phyloP scores from a whole-genome alignment of 2,113 vertebrate species.

The Pionites leucogaster region DNA sequence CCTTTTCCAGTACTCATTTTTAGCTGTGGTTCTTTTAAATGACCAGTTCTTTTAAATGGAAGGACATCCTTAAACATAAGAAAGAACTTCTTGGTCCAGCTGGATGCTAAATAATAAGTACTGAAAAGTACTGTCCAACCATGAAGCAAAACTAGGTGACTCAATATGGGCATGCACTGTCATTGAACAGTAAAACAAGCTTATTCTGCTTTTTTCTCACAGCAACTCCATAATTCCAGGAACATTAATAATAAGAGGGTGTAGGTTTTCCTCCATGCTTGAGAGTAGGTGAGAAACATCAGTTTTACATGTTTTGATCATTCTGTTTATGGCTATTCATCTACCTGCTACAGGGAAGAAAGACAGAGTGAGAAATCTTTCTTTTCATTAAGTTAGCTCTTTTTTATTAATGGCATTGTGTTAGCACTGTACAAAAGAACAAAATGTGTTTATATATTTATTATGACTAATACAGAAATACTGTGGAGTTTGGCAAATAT shows the following conservation, averaged over 20 bases:
- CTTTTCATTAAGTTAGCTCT: not conserved
- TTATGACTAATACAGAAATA: not conserved
- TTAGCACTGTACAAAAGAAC: not conserved
- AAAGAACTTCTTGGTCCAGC: not conserved
- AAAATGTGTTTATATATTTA: not conserved
- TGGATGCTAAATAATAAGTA: not conserved
- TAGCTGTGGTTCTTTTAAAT: not conserved
- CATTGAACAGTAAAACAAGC: not conserved
- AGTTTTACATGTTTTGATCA: not conserved
- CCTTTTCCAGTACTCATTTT: not conserved
- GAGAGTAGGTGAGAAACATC: not conserved
- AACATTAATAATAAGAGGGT: not conserved
- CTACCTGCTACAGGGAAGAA: not conserved
- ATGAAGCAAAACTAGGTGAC: not conserved
- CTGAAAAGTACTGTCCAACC: not conserved
- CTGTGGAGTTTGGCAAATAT: not conserved
- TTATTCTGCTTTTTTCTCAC: not conserved
- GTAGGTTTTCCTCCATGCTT: not conserved
- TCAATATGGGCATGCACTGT: not conserved
- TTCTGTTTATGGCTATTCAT: not conserved
- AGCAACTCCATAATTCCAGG: not conserved
- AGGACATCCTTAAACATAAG: not conserved
- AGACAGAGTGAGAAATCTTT: not conserved
- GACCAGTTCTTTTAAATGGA: not conserved
- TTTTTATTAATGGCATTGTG: not conserved